Evolutionary conservation across 37 sponge, comb jelly and placozoan species (phyloP).

Genomic region (Diacarnus erythraeanus): DNA sequence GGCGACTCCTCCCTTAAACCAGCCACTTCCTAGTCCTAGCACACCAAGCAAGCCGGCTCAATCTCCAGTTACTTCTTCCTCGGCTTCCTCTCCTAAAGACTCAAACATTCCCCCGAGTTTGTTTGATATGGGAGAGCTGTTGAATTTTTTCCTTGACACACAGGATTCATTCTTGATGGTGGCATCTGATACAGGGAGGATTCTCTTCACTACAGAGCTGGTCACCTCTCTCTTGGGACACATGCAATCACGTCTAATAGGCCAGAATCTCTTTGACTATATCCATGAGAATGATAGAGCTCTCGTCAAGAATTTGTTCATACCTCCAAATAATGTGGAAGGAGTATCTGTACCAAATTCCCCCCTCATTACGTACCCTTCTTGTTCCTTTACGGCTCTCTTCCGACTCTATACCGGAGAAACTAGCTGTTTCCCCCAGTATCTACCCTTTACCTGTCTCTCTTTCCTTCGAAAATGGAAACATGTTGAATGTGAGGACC

Average conservation of each 20-base stretch:
- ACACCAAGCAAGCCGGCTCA: not conserved
- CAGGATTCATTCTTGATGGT: conserved; percentile 54
- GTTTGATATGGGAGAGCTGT: conserved; percentile 10
- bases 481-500: not conserved
- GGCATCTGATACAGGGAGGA: conserved; percentile 48
- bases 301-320: conserved; percentile 2
- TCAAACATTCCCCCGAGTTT: not conserved
- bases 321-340: not conserved
- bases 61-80: not conserved
- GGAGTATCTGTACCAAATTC: not conserved
- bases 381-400: not conserved
- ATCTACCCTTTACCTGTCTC: conserved; percentile 40
- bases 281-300: conserved; percentile 32
- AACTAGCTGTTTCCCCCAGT: conserved; percentile 22
- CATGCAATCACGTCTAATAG: conserved; percentile 39
- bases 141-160: conserved; percentile 39
- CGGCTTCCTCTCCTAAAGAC: not conserved
- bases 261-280: conserved; percentile 48
- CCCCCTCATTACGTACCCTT: conserved; percentile 33
- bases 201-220: conserved; percentile 55
- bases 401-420: conserved; percentile 35
- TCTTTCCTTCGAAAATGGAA: conserved; percentile 53
- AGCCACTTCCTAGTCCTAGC: not conserved
- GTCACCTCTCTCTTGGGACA: conserved; percentile 50
- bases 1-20: not conserved